Evolutionary conservation across 1,140 invertebrate genomes (phyloP), one percentile per base, ranked within the genome.

Genomic region (Neodiprion virginianus): DNA sequence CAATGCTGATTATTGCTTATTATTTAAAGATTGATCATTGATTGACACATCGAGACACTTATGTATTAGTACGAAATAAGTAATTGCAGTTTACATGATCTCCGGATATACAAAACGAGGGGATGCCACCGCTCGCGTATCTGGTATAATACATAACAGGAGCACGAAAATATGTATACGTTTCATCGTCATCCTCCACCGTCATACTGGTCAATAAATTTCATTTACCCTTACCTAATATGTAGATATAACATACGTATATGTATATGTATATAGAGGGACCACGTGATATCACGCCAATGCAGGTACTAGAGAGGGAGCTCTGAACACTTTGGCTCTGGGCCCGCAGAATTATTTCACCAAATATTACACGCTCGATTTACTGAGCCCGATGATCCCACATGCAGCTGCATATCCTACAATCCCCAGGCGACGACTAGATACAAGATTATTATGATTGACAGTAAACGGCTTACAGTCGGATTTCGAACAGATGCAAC

Each of bases 1-100:
- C 75, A 78, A 80, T 80, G 80, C 73, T 81, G 74, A 77, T 84
- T 85, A 86, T 85, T 86, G 82, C 82, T 86, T 81, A 85, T 76
- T 78, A 74, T 72, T 77, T 82, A 80, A 76, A 79, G 74, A 82
- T 75, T 82, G 53, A 61, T 82, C 77, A 77, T 75, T 79, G 79
- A 81, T 79, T 81, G 83, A 85, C 77, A 85, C 83, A 82, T 81
- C 76, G 71, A 85, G 79, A 85, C 79, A 79, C 76, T 75, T 80
- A 77, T 81, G 69, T 10, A 70, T 40, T 40, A 23, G 68, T 66
- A 68, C 48, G 48, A 48, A 7, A 69, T 40, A 69, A 17, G 23
- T 67, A n/a, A 49, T 50, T 47, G 71, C 17, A 49, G 67, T 49
- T 49, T 23, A 67, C 61, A 17, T 48, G 49, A 71, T 75, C 69